These are phyloP conservation scores for Eudemis profundana DNA, from an alignment of 2,888 invertebrate genomes.

Conservation along the genomic window DNA sequence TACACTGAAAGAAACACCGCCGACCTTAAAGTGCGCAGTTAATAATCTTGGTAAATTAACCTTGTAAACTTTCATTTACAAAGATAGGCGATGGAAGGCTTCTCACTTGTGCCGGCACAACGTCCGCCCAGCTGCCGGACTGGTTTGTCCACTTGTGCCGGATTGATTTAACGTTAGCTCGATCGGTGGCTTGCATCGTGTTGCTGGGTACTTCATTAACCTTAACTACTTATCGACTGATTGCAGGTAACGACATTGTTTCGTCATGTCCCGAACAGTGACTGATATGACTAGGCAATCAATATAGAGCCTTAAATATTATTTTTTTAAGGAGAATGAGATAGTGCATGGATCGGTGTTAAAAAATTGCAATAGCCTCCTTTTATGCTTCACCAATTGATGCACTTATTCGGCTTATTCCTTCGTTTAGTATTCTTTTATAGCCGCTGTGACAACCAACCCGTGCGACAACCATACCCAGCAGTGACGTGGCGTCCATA, in stretches of 20 bases:
- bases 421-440: no score
- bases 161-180: slow-evolving; percentile 83
- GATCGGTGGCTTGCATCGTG: slow-evolving; percentile 69
- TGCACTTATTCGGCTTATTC: no score
- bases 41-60: slow-evolving; percentile 30
- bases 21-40: not conserved
- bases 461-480: no score
- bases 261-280: slow-evolving; percentile 1
- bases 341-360: no score
- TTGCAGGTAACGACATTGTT: slow-evolving; percentile 38
- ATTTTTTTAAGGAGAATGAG: no score
- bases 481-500: no score
- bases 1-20: not conserved
- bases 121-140: slow-evolving; percentile 81
- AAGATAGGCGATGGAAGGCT: slow-evolving; percentile 49
- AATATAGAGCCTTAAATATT: no score
- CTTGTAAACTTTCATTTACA: slow-evolving; percentile 47
- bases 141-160: slow-evolving; percentile 84
- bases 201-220: slow-evolving; percentile 72
- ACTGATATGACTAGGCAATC: no score
- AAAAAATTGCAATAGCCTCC: no score
- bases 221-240: slow-evolving; percentile 60
- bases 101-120: slow-evolving; percentile 69
- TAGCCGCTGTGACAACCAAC: no score
- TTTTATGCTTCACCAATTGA: no score